These are phyloP conservation scores for Dipodomys merriami DNA, from an alignment of 2,113 vertebrate species.

Conservation along the genomic window DNA sequence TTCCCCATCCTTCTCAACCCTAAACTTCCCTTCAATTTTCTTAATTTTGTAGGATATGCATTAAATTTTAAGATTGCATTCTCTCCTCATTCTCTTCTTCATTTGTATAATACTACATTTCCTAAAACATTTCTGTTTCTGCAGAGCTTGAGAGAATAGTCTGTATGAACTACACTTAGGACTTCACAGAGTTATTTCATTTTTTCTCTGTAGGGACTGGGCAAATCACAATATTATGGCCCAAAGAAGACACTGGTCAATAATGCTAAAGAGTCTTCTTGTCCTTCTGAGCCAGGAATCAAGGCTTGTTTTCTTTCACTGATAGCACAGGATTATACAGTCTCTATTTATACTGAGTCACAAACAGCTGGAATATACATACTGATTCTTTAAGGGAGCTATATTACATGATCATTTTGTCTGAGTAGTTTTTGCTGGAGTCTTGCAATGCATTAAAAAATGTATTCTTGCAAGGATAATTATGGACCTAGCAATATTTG, in stretches of 20 bases:
- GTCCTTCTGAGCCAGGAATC: not conserved
- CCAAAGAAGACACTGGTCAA: not conserved
- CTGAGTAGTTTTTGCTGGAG: not conserved
- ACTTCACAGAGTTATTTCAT: not conserved
- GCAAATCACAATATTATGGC: not conserved
- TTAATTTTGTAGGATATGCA: too few relatives aligned
- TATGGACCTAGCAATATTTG: not conserved
- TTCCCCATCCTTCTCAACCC: too few relatives aligned
- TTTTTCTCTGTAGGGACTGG: not conserved
- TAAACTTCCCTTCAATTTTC: too few relatives aligned
- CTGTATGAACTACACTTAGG: not conserved
- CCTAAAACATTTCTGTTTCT: not conserved
- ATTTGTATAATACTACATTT: not conserved
- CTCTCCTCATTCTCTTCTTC: too few relatives aligned
- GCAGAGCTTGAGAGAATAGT: not conserved
- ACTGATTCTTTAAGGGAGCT: not conserved
- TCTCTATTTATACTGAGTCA: not conserved
- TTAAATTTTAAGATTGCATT: too few relatives aligned
- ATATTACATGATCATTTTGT: not conserved
- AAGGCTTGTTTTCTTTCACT: not conserved
- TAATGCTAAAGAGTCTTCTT: not conserved
- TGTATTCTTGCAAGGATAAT: not conserved
- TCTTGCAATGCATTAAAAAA: not conserved
- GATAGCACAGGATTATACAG: accelerated
- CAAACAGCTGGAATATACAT: not conserved